Evolutionary conservation across 2,113 vertebrate genomes (phyloP).

Genomic region (Strix uralensis): DNA sequence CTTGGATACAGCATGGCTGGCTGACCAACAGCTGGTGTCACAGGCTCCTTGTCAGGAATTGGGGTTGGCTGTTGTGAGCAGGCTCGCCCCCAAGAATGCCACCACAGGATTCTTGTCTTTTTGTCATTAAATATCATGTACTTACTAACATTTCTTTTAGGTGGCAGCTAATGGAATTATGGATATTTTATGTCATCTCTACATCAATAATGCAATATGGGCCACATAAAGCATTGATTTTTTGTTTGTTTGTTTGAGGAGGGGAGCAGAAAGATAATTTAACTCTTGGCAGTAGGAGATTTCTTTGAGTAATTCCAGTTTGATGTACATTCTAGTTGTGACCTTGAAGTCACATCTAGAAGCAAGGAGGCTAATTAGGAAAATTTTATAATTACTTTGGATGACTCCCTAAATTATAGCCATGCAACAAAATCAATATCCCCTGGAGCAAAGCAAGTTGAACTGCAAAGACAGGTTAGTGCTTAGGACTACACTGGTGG

Average conservation of each 20-base stretch:
- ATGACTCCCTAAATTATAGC: not conserved
- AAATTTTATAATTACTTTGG: not conserved
- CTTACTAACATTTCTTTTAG: constrained; percentile 43
- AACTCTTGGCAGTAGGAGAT: not conserved
- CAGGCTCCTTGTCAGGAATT: not conserved
- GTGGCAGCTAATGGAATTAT: constrained; percentile 61
- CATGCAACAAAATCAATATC: not conserved
- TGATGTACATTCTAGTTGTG: not conserved
- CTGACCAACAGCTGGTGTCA: not conserved
- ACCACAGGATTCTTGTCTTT: not conserved
- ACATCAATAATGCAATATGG: constrained; percentile 63
- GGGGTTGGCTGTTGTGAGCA: not conserved
- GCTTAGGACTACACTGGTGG: not conserved
- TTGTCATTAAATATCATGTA: not conserved
- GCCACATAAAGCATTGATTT: constrained; percentile 49
- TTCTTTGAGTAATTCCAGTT: not conserved
- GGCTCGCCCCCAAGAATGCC: not conserved
- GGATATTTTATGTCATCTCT: constrained; percentile 53
- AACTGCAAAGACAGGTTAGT: not conserved
- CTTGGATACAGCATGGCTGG: not conserved
- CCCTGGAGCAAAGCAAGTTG: not conserved
- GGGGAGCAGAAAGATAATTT: constrained; percentile 8
- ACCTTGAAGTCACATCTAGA: constrained; percentile 33
- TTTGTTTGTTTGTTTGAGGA: not conserved
- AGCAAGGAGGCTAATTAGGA: not conserved